Percentiles rank a stretch among this genome's conserved stretches.
Conservation (phyloP, 2,113 vertebrate genomes). For the Etheostoma cragini region DNA sequence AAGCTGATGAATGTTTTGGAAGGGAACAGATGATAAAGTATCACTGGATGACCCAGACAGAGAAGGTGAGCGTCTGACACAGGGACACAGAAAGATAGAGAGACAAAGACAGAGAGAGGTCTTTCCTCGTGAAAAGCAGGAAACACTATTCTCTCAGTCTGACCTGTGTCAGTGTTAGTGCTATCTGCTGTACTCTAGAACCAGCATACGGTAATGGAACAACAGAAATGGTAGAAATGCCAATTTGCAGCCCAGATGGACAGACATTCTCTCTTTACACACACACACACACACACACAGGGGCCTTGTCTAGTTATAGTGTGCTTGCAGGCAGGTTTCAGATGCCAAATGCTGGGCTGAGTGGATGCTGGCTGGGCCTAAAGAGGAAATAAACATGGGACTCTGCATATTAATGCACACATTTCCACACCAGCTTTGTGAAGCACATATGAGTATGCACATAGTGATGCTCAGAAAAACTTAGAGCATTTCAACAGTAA, state of each 20-base stretch:
- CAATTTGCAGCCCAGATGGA: background rate
- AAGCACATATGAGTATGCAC: conserved; percentile 15
- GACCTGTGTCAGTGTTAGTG: conserved; percentile 10
- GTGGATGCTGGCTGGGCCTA: conserved; percentile 36
- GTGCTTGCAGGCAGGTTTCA: conserved; percentile 49
- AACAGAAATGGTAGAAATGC: background rate
- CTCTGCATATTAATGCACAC: background rate
- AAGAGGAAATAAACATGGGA: conserved; percentile 36
- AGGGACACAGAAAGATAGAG: conserved; percentile 1
- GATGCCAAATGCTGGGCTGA: conserved; percentile 59
- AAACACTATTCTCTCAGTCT: conserved; percentile 10
- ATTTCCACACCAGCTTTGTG: conserved; percentile 22
- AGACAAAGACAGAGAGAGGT: conserved; percentile 8
- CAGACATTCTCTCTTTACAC: conserved; percentile 10
- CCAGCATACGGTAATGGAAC: background rate
- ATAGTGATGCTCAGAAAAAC: conserved; percentile 10
- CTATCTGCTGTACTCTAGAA: conserved; percentile 7
- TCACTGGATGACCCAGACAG: conserved; percentile 43
- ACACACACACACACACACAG: conserved; percentile 7
- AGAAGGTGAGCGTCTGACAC: conserved; percentile 35
- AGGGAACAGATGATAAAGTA: conserved; percentile 49
- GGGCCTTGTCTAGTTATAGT: conserved; percentile 63
- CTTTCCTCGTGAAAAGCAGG: conserved; percentile 31
- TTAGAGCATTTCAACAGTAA: conserved; percentile 20
- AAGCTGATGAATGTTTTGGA: conserved; percentile 22